A percentile compares a stretch with the other conserved stretches of the same genome.
Conservation (phyloP, 2,888 invertebrate species). For the Ichneumoninae sp. region DNA sequence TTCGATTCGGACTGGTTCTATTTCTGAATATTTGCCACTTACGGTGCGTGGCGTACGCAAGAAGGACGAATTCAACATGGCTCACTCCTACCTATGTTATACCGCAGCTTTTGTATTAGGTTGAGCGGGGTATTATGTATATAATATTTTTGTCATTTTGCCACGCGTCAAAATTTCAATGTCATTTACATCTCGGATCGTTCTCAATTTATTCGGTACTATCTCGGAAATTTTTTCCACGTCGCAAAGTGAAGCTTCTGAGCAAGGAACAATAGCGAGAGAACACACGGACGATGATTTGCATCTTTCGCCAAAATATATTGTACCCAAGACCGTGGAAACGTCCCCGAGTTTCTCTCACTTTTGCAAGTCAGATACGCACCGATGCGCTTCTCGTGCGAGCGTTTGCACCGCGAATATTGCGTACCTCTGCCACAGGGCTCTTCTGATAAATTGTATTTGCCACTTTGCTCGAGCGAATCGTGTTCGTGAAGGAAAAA, state of each 20-base stretch:
- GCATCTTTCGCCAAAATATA: constrained; percentile 76
- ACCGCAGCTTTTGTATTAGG: constrained; percentile 67
- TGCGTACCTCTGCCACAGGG: constrained; percentile 30
- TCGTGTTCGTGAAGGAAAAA: constrained; percentile 51
- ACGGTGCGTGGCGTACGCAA: constrained; percentile 68
- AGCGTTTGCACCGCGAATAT: constrained; percentile 37
- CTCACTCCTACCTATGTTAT: constrained; percentile 16
- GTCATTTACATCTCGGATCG: constrained; percentile 79
- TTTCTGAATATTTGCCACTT: constrained; percentile 82
- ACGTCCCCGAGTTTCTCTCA: constrained; percentile 56
- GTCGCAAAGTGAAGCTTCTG: constrained; percentile 38
- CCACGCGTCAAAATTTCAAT: constrained; percentile 79
- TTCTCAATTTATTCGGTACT: constrained; percentile 80
- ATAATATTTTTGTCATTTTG: constrained; percentile 80
- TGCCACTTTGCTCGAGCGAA: constrained; percentile 68
- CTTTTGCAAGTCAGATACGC: constrained; percentile 73
- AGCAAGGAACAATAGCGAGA: constrained; percentile 5
- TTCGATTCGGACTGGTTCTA: constrained; percentile 76
- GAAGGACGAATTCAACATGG: constrained; percentile 38
- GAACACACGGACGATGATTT: constrained; percentile 76
- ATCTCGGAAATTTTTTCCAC: constrained; percentile 35
- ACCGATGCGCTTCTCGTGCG: constrained; percentile 48
- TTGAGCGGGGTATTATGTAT: constrained; percentile 24
- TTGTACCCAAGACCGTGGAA: constrained; percentile 41
- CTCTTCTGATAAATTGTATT: constrained; percentile 71